phyloP scores from a whole-genome alignment of 2,888 invertebrate species.

The Operophtera brumata region DNA sequence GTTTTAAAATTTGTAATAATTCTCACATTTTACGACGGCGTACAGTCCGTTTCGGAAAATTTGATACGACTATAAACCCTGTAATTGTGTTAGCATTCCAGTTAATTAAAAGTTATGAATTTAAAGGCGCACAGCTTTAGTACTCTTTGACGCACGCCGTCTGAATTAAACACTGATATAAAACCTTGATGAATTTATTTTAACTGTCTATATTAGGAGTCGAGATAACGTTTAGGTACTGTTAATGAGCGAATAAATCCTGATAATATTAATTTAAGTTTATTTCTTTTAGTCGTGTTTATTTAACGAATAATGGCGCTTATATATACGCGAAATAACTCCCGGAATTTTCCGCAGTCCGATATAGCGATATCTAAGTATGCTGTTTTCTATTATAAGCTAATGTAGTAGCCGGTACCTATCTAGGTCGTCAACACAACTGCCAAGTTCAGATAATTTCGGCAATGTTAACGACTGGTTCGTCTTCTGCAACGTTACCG shows the following conservation, averaged over 20 bases:
- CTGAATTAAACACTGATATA: slow-evolving; percentile 53
- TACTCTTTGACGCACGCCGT: slow-evolving; percentile 63
- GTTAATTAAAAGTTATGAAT: slow-evolving; percentile 81
- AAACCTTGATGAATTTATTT: slow-evolving; percentile 61
- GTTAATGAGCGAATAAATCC: slow-evolving; percentile 56
- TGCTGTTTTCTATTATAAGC: too few species aligned
- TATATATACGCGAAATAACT: too few species aligned
- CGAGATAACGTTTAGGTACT: slow-evolving; percentile 53
- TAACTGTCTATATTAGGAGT: slow-evolving; percentile 53
- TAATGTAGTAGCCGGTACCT: too few species aligned
- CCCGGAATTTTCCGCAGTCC: too few species aligned
- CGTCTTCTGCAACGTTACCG: too few species aligned
- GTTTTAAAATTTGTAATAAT: slow-evolving; percentile 80
- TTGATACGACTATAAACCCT: slow-evolving; percentile 78
- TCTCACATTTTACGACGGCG: slow-evolving; percentile 78
- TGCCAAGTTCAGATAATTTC: too few species aligned
- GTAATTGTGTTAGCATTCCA: slow-evolving; percentile 78
- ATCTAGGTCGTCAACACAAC: too few species aligned
- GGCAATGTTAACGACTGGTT: too few species aligned
- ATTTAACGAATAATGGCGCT: slow-evolving; percentile 33
- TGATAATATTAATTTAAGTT: slow-evolving; percentile 45
- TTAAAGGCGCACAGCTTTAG: slow-evolving; percentile 70
- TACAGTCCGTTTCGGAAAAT: slow-evolving; percentile 78
- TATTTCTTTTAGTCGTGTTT: slow-evolving; percentile 45
- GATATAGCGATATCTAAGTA: too few species aligned